These are phyloP conservation scores for Trididemnum clinides DNA, from an alignment of 23 tunicate genomes.

Conservation along the genomic window DNA sequence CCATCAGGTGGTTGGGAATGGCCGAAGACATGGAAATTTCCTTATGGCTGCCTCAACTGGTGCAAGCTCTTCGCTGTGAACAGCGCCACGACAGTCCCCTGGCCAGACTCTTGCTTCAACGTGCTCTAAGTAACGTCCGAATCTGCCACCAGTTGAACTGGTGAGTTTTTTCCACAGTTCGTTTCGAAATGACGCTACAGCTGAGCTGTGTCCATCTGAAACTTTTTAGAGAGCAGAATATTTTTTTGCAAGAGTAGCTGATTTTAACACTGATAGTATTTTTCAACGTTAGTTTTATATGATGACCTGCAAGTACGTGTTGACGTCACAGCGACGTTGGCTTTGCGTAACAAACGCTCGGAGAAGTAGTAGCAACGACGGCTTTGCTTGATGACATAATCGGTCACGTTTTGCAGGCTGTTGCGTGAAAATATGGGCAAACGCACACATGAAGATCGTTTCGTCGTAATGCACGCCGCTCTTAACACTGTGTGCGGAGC, in stretches of 20 bases:
- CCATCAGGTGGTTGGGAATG: constrained; percentile 76
- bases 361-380: too few species aligned
- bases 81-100: constrained; percentile 64
- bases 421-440: constrained; percentile 57
- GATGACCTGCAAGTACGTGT: too few species aligned
- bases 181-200: too few species aligned
- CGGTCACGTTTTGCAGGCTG: constrained; percentile 55
- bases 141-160: constrained; percentile 85
- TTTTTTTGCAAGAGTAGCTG: too few species aligned
- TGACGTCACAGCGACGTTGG: too few species aligned
- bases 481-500: constrained; percentile 55
- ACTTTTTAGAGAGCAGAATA: too few species aligned
- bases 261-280: too few species aligned
- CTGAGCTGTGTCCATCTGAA: too few species aligned
- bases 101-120: constrained; percentile 45
- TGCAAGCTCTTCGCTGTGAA: constrained; percentile 80
- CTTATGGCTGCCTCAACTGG: constrained; percentile 82
- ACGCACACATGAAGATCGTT: constrained; percentile 24
- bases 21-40: constrained; percentile 79
- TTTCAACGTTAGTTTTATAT: too few species aligned
- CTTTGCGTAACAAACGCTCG: too few species aligned
- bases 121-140: constrained; percentile 75
- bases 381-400: too few species aligned
- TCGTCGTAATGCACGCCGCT: constrained; percentile 44
- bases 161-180: constrained; percentile 36